Conservation (phyloP, 2,888 invertebrate species). For the Cotesia congregata region DNA sequence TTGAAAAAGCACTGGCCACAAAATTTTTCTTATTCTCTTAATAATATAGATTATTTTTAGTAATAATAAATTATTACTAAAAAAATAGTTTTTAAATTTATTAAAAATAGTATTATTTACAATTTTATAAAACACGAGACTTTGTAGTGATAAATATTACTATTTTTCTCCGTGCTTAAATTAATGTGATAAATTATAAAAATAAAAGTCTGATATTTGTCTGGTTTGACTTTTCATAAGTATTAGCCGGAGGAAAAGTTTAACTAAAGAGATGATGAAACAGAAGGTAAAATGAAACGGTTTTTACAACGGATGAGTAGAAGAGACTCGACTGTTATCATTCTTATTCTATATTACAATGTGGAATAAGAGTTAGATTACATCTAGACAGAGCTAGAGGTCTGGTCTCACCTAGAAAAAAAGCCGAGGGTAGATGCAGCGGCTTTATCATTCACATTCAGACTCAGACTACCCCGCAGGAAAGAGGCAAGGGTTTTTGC, state of each 20-base stretch:
- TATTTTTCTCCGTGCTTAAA: no score
- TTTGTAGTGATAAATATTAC: no score
- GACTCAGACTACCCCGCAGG: constrained; percentile 6
- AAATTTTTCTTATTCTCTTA: no score
- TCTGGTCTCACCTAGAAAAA: background rate
- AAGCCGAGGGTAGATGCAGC: background rate
- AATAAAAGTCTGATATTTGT: background rate
- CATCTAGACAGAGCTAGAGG: background rate
- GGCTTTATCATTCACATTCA: constrained; percentile 31
- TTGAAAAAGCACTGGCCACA: no score
- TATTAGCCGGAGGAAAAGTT: background rate
- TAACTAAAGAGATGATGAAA: background rate
- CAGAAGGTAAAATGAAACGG: background rate
- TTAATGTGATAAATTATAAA: background rate
- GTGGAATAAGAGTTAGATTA: background rate
- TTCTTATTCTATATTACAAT: constrained; percentile 2
- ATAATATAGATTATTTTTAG: no score
- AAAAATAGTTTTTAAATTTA: no score
- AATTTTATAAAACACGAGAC: no score
- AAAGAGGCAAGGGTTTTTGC: background rate
- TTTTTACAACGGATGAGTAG: background rate
- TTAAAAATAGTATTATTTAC: no score
- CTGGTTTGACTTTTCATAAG: background rate
- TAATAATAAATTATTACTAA: no score
- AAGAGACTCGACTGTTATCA: background rate